phyloP scores from a whole-genome alignment of 2,113 vertebrate genomes.

The Chlorodrepanis virens region DNA sequence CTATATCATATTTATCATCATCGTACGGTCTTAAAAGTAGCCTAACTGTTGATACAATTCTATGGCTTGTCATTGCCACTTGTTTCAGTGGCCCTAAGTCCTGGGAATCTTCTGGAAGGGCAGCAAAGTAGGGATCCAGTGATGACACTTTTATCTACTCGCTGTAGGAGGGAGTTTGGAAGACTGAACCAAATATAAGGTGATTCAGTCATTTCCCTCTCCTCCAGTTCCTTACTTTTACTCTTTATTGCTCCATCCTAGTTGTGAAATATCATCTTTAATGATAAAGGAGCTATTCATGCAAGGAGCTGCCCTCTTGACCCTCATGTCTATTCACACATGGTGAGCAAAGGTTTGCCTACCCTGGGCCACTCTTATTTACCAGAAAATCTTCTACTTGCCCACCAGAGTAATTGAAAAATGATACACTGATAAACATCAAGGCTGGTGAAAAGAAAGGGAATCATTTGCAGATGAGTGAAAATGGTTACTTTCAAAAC shows the following conservation, averaged over 20 bases:
- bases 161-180: neutral
- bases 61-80: neutral
- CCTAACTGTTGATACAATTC: neutral
- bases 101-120: neutral
- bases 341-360: conserved; percentile 20
- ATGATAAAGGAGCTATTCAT: conserved; percentile 46
- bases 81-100: neutral
- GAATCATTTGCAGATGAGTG: conserved; percentile 63
- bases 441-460: conserved; percentile 51
- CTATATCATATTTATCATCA: neutral
- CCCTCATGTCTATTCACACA: neutral
- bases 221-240: conserved; percentile 41
- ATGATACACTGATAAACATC: conserved; percentile 10
- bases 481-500: conserved; percentile 63
- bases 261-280: conserved; percentile 33
- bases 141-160: neutral
- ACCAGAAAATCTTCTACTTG: neutral
- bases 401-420: neutral
- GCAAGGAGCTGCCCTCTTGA: conserved; percentile 31
- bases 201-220: neutral
- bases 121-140: neutral
- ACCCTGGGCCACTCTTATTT: conserved; percentile 26
- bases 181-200: neutral
- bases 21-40: neutral
- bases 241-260: conserved; percentile 30